phyloP scores from a whole-genome alignment of 2,113 vertebrate genomes.

The Lagopus leucura region DNA sequence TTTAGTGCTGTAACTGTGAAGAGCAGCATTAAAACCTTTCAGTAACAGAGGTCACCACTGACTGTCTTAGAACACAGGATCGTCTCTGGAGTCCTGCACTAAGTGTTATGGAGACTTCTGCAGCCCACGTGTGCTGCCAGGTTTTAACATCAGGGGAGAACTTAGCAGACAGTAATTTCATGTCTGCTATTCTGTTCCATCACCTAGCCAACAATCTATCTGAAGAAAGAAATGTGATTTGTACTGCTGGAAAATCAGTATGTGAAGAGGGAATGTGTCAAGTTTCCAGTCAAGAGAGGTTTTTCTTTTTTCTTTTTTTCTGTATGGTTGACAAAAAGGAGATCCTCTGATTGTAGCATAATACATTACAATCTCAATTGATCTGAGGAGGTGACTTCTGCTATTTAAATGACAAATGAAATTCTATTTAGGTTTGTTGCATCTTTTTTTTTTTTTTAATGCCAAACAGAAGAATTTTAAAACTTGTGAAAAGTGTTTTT shows the following conservation, averaged over 20 bases:
- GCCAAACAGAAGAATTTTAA: not conserved
- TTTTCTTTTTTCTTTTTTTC: not conserved
- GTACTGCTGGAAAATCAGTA: not conserved
- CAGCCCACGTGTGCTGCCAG: not conserved
- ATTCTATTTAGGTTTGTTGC: not conserved
- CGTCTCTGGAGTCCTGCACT: not conserved
- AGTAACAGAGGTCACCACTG: not conserved
- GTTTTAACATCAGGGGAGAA: slow-evolving; percentile 9
- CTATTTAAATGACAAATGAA: too few species aligned
- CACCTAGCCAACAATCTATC: not conserved
- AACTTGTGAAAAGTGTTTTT: not conserved
- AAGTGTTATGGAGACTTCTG: not conserved
- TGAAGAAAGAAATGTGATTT: not conserved
- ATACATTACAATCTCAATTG: not conserved
- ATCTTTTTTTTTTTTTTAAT: not conserved
- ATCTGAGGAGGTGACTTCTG: not conserved
- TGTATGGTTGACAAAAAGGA: not conserved
- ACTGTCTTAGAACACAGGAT: not conserved
- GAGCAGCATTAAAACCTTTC: not conserved
- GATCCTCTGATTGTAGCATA: not conserved
- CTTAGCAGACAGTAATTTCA: slow-evolving; percentile 21
- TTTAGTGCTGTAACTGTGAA: not conserved
- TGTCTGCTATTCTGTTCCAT: slow-evolving; percentile 2
- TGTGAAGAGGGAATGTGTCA: not conserved
- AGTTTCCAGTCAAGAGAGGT: not conserved